Base-by-base conservation (phyloP, 2,113 vertebrate species). In the Cepphus grylle region DNA sequence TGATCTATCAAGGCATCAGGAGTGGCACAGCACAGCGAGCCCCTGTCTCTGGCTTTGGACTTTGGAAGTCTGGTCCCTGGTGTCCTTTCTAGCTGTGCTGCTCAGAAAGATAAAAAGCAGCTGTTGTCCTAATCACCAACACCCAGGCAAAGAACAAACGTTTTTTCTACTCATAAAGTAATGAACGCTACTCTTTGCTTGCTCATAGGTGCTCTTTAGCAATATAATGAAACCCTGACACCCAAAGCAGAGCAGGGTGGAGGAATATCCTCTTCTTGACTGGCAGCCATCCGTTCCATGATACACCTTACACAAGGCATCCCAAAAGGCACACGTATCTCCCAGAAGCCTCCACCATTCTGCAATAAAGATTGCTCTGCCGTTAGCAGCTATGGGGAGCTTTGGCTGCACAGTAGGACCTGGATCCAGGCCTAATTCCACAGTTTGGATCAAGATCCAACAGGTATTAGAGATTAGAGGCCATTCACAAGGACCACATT, bases 381-480 rank as follows among this genome's bases (percentile, higher is more conserved):
- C 88, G 71, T 90, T 88, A 73, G 25, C 32, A 86, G 59, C 56
- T 43, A 67, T 72, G 43, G 43, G 47, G 50, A 86, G 74, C 4
- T 86, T 74, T 71, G 73, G 80, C 63, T 95, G 76, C 92, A 67
- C 65, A 67, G 65, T 50, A 91, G 61, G 77, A 76, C 49, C 70
- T 93, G 93, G 93, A 93, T 82, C 62, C 36, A 69, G 43, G 81
- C 72, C 81, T 91, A 91, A 94, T 91, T 93, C 71, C 49, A 38
- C 0, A 22, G 62, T 94, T 66, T 93, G 88, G 93, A 94, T 95
- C 65, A 82, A 85, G 86, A 38, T 94, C 73, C 81, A 91, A 79
- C 81, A 96, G 86, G 93, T 95, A 93, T 84, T 94, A 81, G n/a
- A 90, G 62, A 93, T 53, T 82, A 78, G 88, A 92, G 88, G 40